phyloP scores from a whole-genome alignment of 2,888 invertebrate genomes.

The Pecten maximus region DNA sequence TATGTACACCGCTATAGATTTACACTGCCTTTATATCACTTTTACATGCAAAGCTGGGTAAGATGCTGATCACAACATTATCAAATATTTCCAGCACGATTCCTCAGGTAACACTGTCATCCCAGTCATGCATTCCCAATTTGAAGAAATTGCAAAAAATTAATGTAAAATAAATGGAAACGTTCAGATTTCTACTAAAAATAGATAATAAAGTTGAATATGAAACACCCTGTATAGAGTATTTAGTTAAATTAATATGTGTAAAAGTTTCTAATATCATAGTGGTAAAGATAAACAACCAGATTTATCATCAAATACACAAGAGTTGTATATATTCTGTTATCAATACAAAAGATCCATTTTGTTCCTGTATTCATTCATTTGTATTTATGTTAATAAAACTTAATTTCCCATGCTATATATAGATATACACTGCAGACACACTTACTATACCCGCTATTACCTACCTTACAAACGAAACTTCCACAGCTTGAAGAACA shows the following conservation, averaged over 20 bases:
- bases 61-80: not conserved
- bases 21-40: not conserved
- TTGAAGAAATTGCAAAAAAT: not conserved
- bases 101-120: not conserved
- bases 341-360: not conserved
- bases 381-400: too few relatives aligned
- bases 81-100: not conserved
- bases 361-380: too few relatives aligned
- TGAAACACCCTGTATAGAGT: too few relatives aligned
- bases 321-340: not conserved
- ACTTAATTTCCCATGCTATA: too few relatives aligned
- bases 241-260: too few relatives aligned
- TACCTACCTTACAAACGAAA: not conserved
- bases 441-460: too few relatives aligned
- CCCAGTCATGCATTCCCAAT: not conserved
- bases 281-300: not conserved
- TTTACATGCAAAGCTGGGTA: not conserved
- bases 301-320: not conserved
- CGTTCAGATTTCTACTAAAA: not conserved
- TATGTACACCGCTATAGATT: not conserved
- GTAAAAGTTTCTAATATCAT: too few relatives aligned
- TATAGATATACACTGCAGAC: too few relatives aligned
- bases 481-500: not conserved
- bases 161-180: conserved; percentile 11
- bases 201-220: too few relatives aligned